These are phyloP conservation scores for Campoletis sonorensis DNA, from an alignment of 1,140 invertebrate genomes.

Conservation along the genomic window DNA sequence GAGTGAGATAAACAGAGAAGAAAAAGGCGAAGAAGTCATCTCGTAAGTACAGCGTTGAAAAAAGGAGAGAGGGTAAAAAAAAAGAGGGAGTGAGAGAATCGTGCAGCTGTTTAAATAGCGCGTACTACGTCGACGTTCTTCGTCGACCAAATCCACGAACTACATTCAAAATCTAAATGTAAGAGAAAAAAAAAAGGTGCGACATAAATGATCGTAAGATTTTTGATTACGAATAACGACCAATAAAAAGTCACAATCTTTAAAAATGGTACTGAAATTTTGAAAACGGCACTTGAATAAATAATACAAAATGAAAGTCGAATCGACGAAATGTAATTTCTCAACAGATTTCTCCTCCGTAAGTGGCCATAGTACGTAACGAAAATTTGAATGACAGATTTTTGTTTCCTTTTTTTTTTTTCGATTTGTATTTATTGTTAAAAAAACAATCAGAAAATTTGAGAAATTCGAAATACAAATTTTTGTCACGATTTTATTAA, in stretches of 20 bases:
- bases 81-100: background rate
- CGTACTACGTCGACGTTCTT: slow-evolving; percentile 25
- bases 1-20: slow-evolving; percentile 22
- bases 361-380: too few relatives aligned
- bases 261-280: too few relatives aligned
- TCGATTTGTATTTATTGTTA: background rate
- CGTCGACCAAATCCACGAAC: slow-evolving; percentile 14
- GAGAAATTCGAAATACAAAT: background rate
- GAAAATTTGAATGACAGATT: too few relatives aligned
- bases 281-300: too few relatives aligned
- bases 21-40: slow-evolving; percentile 9
- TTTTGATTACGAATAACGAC: too few relatives aligned
- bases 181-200: too few relatives aligned
- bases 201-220: too few relatives aligned
- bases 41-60: background rate
- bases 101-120: slow-evolving; percentile 46
- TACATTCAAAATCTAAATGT: background rate
- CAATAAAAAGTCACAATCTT: too few relatives aligned
- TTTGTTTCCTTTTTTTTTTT: too few relatives aligned
- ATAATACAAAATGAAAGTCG: too few relatives aligned
- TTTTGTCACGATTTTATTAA: slow-evolving; percentile 5
- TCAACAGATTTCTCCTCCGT: too few relatives aligned
- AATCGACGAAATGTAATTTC: too few relatives aligned
- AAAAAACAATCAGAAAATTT: background rate
- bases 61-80: background rate